Base-by-base conservation (phyloP, 1,140 invertebrate genomes). In the Drosophila bocki region DNA sequence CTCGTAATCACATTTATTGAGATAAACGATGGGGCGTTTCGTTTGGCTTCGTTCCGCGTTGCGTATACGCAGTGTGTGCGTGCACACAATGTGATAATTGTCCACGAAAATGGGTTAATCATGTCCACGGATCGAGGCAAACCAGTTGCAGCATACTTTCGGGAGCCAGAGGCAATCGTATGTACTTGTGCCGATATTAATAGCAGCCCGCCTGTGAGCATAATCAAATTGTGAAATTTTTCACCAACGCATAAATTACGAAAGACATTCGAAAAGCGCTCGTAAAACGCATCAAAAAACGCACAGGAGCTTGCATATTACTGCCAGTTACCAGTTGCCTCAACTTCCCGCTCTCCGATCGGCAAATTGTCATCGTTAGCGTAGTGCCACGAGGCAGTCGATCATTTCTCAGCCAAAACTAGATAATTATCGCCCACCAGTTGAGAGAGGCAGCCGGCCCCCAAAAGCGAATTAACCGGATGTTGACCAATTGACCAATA, bases 401-500 rank as follows among this genome's bases (percentile, higher is more conserved):
- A 87, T 87, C 80, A 87, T 87, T 87, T 87, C 76, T 88, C 83
- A 87, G 71, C 32, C 48, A 22, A 33, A 54, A 54, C 53, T 33
- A 83, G 83, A 88, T 86, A 86, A 86, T 86, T 86, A 86, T 86
- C 83, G 83, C 83, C 83, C 83, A 86, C 83, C 83, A 87, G 76
- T 45, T 62, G 67, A 82, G 70, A 83, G 70, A 75, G 67, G 7
- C 33, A 15, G 51, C 32, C 82, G 70, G 72, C 64, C 82, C 48
- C 69, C 33, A 72, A 72, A 19, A 32, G 33, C 63, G n/a, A 78
- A 51, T 72, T 48, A 75, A 65, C 79, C 75, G 61, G 76, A 81
- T 69, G 58, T 57, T 54, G 53, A 54, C 53, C 53, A 54, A 54
- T 54, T 54, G 53, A 54, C 53, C 53, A 54, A 54, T 54, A 54